Percentiles rank a stretch among this genome's conserved stretches.
phyloP scores from a whole-genome alignment of 1,140 invertebrate genomes.

The Ceratosolen solmsi region DNA sequence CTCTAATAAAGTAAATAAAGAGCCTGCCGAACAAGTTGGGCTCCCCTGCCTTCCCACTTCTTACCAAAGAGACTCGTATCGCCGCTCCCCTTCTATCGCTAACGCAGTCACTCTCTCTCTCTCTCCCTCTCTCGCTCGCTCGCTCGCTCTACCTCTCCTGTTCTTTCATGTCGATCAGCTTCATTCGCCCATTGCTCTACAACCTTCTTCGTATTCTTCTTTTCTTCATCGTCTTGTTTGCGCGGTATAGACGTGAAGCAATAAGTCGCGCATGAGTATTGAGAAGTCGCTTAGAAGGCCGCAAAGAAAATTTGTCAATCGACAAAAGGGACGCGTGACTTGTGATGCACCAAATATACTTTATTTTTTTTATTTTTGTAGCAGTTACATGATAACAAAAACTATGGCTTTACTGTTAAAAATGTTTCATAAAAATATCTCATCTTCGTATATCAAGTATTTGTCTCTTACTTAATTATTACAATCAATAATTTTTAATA shows the following conservation, averaged over 20 bases:
- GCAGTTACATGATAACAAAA: too few relatives aligned
- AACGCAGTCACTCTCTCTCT: slow-evolving; percentile 23
- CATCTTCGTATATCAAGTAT: too few relatives aligned
- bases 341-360: background rate
- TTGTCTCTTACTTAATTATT: too few relatives aligned
- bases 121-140: background rate
- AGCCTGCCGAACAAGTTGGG: slow-evolving; percentile 59
- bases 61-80: background rate
- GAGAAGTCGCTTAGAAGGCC: background rate
- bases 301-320: slow-evolving; percentile 41
- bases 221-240: background rate
- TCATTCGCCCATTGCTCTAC: background rate
- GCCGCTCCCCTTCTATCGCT: background rate
- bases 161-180: background rate
- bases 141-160: background rate
- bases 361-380: slow-evolving; percentile 9
- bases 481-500: too few relatives aligned
- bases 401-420: too few relatives aligned
- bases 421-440: too few relatives aligned
- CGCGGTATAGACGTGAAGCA: background rate
- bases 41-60: background rate
- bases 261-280: background rate
- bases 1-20: slow-evolving; percentile 63
- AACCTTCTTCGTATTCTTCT: background rate
- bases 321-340: background rate